Percentiles rank a stretch among this genome's conserved stretches.
These are phyloP conservation scores for Rapana venosa DNA, from an alignment of 2,888 invertebrate genomes.

Conservation along the genomic window DNA sequence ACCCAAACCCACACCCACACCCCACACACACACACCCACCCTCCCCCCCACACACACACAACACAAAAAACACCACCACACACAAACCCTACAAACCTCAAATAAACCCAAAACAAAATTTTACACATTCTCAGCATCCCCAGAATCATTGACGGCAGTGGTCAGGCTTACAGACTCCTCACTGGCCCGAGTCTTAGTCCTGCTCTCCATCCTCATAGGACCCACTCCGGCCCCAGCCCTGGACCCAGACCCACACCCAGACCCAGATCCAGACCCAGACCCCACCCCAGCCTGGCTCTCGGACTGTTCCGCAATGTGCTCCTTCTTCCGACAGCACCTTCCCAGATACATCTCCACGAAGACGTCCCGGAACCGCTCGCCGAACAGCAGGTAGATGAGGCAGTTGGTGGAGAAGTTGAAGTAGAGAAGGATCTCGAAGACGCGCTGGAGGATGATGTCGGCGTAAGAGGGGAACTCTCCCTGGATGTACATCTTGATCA, in stretches of 20 bases:
- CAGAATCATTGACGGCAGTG: background rate
- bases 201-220: background rate
- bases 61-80: background rate
- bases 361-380: conserved; percentile 46
- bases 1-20: background rate
- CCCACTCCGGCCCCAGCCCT: background rate
- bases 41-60: background rate
- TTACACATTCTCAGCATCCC: background rate
- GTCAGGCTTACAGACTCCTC: conserved; percentile 31
- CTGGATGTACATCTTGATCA: conserved; percentile 37
- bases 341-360: conserved; percentile 36
- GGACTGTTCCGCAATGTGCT: background rate
- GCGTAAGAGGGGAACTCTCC: conserved; percentile 4
- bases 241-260: background rate
- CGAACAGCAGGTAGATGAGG: conserved; percentile 47
- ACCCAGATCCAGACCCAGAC: too few relatives aligned
- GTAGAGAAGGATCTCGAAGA: conserved; percentile 51
- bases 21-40: background rate
- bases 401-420: conserved; percentile 52
- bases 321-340: background rate
- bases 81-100: background rate
- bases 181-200: background rate
- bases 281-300: background rate
- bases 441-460: conserved; percentile 46
- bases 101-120: too few relatives aligned